phyloP scores from a whole-genome alignment of 2,113 vertebrate genomes.

The Saguinus midas region DNA sequence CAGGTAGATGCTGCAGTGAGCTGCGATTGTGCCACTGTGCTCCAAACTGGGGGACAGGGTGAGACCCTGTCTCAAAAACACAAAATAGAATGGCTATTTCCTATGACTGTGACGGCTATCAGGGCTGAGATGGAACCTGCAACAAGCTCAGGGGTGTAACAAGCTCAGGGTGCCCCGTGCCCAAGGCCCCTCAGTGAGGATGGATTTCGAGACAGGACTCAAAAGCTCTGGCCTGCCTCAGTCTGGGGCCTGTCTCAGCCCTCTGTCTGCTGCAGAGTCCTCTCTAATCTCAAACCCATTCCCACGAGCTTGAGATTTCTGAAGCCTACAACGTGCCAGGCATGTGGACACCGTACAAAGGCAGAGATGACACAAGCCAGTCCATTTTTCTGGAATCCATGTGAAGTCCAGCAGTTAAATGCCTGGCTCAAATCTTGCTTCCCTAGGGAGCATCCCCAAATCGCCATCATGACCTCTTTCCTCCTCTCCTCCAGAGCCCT shows the following conservation, averaged over 20 bases:
- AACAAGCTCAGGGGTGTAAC: accelerated
- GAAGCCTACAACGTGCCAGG: neutral
- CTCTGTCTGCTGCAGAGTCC: neutral
- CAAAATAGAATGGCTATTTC: too few relatives aligned
- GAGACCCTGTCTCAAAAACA: too few relatives aligned
- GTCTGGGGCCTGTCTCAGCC: too few relatives aligned
- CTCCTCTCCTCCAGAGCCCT: neutral
- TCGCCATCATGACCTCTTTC: neutral
- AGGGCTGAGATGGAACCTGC: accelerated
- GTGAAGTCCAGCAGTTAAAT: neutral
- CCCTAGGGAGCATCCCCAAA: neutral
- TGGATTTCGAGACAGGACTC: neutral
- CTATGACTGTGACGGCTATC: accelerated
- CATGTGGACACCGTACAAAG: neutral
- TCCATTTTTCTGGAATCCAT: neutral
- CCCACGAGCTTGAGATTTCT: neutral
- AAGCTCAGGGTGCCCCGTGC: accelerated
- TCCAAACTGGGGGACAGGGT: too few relatives aligned
- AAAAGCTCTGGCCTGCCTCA: neutral
- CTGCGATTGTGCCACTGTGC: too few relatives aligned
- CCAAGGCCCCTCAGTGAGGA: accelerated
- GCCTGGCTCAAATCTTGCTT: neutral
- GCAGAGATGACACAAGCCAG: neutral
- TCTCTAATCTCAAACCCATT: neutral
- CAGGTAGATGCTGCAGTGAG: too few relatives aligned